Evolutionary conservation across 2,797 vertebrate genomes (phyloP).

Genomic region (Sebastes aleutianus): DNA sequence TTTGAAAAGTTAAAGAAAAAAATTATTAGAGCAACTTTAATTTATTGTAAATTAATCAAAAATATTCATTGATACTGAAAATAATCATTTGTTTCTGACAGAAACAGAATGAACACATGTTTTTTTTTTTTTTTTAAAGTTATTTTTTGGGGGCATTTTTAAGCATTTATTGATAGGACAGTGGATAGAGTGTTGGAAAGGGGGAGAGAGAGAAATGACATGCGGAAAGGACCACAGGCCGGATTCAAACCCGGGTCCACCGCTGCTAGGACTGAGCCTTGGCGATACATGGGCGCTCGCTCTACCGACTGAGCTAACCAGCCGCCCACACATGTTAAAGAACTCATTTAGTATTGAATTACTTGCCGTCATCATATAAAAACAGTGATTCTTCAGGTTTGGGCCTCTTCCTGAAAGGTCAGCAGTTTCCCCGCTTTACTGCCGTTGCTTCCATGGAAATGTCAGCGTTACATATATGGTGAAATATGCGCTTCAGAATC

Average conservation of each 20-base stretch:
- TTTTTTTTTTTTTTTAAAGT: too few species aligned
- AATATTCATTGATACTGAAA: neutral
- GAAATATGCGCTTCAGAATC: slow-evolving; percentile 11
- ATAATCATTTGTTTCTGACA: neutral
- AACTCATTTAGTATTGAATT: neutral
- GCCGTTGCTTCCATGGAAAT: neutral
- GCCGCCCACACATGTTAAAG: neutral
- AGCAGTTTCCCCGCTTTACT: neutral
- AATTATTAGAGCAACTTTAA: neutral
- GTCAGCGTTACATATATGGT: neutral
- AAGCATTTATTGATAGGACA: too few species aligned
- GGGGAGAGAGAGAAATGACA: too few species aligned
- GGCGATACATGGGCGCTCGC: too few species aligned
- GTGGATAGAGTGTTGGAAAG: too few species aligned
- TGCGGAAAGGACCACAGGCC: too few species aligned
- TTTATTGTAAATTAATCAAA: neutral
- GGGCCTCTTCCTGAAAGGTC: neutral
- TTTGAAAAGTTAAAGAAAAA: neutral
- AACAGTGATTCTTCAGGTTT: neutral
- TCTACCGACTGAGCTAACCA: too few species aligned
- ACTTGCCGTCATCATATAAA: neutral
- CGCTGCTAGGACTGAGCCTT: too few species aligned
- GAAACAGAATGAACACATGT: neutral
- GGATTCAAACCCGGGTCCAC: too few species aligned
- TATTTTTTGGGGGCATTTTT: too few species aligned